Evolutionary conservation across 2,888 invertebrate genomes (phyloP).

Genomic region (Caenorhabditis imperialis): DNA sequence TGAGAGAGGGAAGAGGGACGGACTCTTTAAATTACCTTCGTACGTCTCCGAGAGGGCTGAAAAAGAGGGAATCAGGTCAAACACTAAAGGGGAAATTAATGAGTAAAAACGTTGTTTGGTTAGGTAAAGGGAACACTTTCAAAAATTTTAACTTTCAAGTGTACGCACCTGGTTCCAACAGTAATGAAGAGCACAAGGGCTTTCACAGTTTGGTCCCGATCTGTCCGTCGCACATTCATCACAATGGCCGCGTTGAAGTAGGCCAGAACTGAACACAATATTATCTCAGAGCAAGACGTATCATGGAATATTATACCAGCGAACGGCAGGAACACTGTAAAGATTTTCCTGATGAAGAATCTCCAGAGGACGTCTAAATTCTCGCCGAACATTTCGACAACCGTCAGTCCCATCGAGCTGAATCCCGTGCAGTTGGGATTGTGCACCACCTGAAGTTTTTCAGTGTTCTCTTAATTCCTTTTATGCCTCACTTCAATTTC

Average conservation of each 20-base stretch:
- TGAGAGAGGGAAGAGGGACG: slow-evolving; percentile 5
- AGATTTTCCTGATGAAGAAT: slow-evolving; percentile 71
- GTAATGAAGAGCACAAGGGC: slow-evolving; percentile 73
- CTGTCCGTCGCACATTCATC: slow-evolving; percentile 68
- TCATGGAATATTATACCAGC: no score
- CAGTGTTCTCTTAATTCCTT: background rate
- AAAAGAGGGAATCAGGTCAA: slow-evolving; percentile 16
- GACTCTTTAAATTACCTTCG: slow-evolving; percentile 50
- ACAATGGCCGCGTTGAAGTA: slow-evolving; percentile 74
- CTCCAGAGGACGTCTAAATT: slow-evolving; percentile 70
- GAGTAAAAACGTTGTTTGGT: no score
- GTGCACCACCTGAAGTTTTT: slow-evolving; percentile 55
- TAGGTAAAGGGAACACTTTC: no score
- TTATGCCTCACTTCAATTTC: slow-evolving; percentile 61
- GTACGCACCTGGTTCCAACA: slow-evolving; percentile 67
- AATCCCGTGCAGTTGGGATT: slow-evolving; percentile 66
- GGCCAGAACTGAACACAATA: slow-evolving; percentile 73
- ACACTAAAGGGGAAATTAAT: slow-evolving; percentile 13
- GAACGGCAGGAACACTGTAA: slow-evolving; percentile 75
- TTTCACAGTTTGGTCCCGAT: slow-evolving; percentile 72
- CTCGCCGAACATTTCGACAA: slow-evolving; percentile 59
- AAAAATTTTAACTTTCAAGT: no score
- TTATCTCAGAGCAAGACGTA: no score
- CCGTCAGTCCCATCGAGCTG: slow-evolving; percentile 65
- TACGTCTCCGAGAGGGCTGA: slow-evolving; percentile 55